phyloP scores from a whole-genome alignment of 2,797 vertebrate genomes.

The Caiman crocodilus region DNA sequence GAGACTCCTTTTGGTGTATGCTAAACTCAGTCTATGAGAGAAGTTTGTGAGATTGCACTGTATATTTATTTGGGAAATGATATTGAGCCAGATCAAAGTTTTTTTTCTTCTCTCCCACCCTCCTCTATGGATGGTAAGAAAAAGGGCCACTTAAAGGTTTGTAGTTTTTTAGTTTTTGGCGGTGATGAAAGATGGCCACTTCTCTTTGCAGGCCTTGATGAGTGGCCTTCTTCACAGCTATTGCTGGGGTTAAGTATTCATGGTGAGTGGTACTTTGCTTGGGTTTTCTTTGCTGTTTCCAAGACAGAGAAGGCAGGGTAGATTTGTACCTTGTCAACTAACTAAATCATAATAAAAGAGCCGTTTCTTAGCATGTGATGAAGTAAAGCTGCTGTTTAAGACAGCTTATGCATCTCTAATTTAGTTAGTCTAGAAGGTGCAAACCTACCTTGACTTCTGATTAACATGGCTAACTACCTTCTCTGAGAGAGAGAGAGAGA shows the following conservation, averaged over 20 bases:
- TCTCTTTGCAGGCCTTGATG: not conserved
- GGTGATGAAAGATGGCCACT: not conserved
- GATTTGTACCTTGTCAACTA: too few species aligned
- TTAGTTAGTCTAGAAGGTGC: too few species aligned
- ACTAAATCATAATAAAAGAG: too few species aligned
- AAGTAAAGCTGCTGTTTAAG: too few species aligned
- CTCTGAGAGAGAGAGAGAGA: not conserved
- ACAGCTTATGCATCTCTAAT: too few species aligned
- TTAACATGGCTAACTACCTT: not conserved
- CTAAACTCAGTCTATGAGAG: too few species aligned
- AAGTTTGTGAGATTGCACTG: accelerated
- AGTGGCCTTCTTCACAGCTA: not conserved
- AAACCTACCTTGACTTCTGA: too few species aligned
- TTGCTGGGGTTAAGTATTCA: not conserved
- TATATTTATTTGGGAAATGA: not conserved
- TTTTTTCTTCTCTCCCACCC: not conserved
- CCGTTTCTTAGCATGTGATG: too few species aligned
- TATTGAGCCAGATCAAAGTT: not conserved
- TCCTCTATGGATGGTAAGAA: not conserved
- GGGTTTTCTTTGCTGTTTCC: not conserved
- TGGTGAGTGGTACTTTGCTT: not conserved
- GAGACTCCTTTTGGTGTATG: too few species aligned
- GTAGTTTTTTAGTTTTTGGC: not conserved
- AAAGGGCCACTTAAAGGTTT: not conserved
- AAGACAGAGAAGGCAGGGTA: too few species aligned